A percentile compares a stretch with the other conserved stretches of the same genome.
Conservation (phyloP, 2,113 vertebrate genomes). For the Cinclus cinclus region DNA sequence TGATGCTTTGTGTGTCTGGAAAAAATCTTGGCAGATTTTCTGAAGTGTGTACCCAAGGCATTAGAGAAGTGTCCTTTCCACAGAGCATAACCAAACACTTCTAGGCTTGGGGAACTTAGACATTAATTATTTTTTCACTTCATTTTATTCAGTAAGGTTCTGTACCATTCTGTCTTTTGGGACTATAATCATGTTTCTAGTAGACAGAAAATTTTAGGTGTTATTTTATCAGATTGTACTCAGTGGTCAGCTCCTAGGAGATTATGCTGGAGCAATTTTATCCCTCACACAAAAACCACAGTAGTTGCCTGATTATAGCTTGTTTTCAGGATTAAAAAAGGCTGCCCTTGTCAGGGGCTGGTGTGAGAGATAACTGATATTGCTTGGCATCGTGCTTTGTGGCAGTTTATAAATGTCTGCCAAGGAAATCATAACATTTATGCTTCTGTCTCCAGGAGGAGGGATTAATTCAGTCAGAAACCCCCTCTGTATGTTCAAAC, state of each 20-base stretch:
- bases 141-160: background rate
- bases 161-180: background rate
- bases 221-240: background rate
- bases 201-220: background rate
- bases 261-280: background rate
- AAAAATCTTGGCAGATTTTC: background rate
- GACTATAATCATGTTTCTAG: background rate
- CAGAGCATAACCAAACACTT: background rate
- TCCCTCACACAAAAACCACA: background rate
- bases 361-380: background rate
- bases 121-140: background rate
- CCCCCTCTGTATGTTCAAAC: background rate
- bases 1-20: background rate
- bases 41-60: background rate
- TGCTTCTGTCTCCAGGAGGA: background rate
- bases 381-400: background rate
- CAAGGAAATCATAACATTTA: background rate
- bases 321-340: background rate
- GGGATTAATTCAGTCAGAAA: background rate
- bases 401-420: background rate
- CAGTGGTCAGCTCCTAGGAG: background rate
- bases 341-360: background rate
- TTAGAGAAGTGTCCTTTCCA: background rate
- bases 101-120: background rate
- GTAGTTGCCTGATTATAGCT: background rate